Percentiles rank a stretch among this genome's conserved stretches.
These are phyloP conservation scores for Vimba vimba DNA, from an alignment of 2,113 vertebrate species.

Conservation along the genomic window DNA sequence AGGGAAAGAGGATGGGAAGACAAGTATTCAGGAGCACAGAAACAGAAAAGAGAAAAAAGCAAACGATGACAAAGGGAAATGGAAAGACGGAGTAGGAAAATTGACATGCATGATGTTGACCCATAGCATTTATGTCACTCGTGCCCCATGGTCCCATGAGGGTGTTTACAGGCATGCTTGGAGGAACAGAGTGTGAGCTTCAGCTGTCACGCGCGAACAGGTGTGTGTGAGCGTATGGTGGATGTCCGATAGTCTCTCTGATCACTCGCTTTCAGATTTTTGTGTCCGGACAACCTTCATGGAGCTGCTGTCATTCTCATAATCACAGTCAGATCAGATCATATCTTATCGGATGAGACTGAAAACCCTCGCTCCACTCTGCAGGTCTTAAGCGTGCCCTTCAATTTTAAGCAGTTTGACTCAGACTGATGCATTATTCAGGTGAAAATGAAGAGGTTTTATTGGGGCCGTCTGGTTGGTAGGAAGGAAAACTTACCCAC, in stretches of 20 bases:
- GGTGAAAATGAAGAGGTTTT: constrained; percentile 25
- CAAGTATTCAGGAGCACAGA: constrained; percentile 15
- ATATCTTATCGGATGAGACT: constrained; percentile 11
- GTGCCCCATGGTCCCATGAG: constrained; percentile 57
- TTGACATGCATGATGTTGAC: constrained; percentile 42
- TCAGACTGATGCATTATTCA: constrained; percentile 39
- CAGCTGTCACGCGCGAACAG: constrained; percentile 73
- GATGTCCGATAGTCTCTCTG: constrained; percentile 7
- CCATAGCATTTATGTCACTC: constrained; percentile 58
- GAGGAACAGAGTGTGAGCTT: constrained; percentile 66
- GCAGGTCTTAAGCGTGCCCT: constrained; percentile 29
- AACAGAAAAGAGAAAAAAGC: constrained; percentile 46
- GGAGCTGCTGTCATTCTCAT: background rate
- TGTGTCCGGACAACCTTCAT: constrained; percentile 7
- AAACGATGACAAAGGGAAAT: constrained; percentile 51
- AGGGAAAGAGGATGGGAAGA: constrained; percentile 13
- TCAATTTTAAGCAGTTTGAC: constrained; percentile 38
- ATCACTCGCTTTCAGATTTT: constrained; percentile 14
- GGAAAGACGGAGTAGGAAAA: background rate
- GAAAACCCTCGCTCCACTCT: constrained; percentile 8
- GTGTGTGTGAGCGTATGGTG: constrained; percentile 52
- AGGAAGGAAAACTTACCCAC: constrained; percentile 84
- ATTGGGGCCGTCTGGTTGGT: background rate
- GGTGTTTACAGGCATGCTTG: constrained; percentile 67
- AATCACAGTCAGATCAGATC: constrained; percentile 34